These are phyloP conservation scores for Drosophila ohnishii DNA, from an alignment of 1,140 invertebrate genomes.

Conservation along the genomic window DNA sequence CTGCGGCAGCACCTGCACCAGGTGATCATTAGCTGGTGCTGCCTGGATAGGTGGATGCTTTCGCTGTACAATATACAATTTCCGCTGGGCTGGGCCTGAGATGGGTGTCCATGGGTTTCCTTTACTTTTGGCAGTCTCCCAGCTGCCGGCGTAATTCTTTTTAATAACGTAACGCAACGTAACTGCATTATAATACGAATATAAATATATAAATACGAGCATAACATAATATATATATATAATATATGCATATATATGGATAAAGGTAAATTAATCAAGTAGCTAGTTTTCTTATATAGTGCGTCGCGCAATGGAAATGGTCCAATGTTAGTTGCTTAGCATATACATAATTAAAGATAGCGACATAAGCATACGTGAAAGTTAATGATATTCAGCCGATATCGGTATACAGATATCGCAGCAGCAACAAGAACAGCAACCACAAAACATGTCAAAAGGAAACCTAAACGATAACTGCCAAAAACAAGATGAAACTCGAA, in stretches of 20 bases:
- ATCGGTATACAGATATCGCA: slow-evolving; percentile 31
- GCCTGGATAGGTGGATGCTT: slow-evolving; percentile 45
- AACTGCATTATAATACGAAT: slow-evolving; percentile 50
- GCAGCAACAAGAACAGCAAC: slow-evolving; percentile 32
- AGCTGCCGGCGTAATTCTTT: slow-evolving; percentile 44
- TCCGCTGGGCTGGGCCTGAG: slow-evolving; percentile 47
- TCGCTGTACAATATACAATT: slow-evolving; percentile 67
- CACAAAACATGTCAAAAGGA: slow-evolving; percentile 56
- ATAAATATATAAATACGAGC: slow-evolving; percentile 53
- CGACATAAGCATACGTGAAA: slow-evolving; percentile 36
- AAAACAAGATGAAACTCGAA: slow-evolving; percentile 45
- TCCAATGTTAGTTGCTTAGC: slow-evolving; percentile 82
- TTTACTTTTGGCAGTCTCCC: slow-evolving; percentile 26
- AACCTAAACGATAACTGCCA: slow-evolving; percentile 79
- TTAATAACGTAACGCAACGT: slow-evolving; percentile 49
- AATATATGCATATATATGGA: slow-evolving; percentile 46
- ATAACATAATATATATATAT: slow-evolving; percentile 46
- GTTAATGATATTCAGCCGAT: slow-evolving; percentile 34
- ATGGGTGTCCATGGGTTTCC: slow-evolving; percentile 21
- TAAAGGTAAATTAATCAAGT: slow-evolving; percentile 68
- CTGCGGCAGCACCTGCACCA: slow-evolving; percentile 60
- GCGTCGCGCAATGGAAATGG: slow-evolving; percentile 79
- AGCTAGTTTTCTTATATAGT: slow-evolving; percentile 82
- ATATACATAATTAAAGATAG: slow-evolving; percentile 69
- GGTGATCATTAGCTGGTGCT: slow-evolving; percentile 45